phyloP scores from a whole-genome alignment of 2,888 invertebrate genomes.

The Podotricha telesiphe region DNA sequence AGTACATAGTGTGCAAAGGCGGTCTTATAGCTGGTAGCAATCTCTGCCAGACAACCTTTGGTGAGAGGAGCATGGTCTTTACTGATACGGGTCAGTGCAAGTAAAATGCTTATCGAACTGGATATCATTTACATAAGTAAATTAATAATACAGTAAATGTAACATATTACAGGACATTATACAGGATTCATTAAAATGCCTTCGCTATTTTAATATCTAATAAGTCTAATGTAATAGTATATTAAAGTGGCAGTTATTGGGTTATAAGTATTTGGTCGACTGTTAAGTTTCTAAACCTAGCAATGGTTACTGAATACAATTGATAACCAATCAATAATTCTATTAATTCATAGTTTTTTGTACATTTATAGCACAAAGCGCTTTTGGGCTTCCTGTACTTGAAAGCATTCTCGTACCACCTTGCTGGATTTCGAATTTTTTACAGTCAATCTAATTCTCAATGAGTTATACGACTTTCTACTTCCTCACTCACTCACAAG shows the following conservation, averaged over 20 bases:
- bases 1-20: no score
- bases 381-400: neutral
- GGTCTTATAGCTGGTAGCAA: no score
- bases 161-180: no score
- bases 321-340: no score
- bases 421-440: neutral
- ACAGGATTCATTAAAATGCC: neutral
- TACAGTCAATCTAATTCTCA: neutral
- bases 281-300: neutral
- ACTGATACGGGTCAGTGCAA: no score
- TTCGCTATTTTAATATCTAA: neutral
- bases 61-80: no score
- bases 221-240: neutral
- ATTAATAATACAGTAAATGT: no score
- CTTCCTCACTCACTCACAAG: neutral
- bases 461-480: neutral
- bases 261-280: neutral
- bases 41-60: no score
- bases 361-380: neutral
- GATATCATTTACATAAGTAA: no score
- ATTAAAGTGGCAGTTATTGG: conserved; percentile 15
- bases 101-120: no score
- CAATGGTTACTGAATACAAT: neutral
- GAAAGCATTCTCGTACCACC: neutral
- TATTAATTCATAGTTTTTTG: neutral